Base-by-base conservation (phyloP, 2,888 invertebrate species). In the Leucozona laternaria region DNA sequence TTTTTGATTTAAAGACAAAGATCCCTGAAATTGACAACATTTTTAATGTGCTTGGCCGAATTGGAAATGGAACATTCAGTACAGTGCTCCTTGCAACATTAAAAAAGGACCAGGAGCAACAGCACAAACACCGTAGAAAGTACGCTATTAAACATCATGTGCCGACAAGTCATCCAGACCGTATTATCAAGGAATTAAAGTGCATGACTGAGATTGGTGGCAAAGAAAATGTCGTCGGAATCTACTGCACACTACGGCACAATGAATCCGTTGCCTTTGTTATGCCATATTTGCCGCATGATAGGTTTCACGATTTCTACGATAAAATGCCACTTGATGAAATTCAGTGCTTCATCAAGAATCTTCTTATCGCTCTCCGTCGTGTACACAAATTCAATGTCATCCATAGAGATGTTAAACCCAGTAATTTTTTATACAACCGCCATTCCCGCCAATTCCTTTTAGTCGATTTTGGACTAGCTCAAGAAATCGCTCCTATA, bases 381-480 rank as follows among this genome's bases (percentile, higher is more conserved):
- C 95, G 96, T 89, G 97, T 98, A 78, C 98, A 98, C 93, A 94
- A 95, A 57, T 96, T 96, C 91, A 95, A 96, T 86, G 95, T 98
- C 85, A 97, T 98, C 81, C 98, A 98, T 91, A 94, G 98, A 75
- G 98, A 98, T 91, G 95, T 98, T 53, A 98, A 98, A 92, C 98
- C 98, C 2, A 97, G 96, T 92, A 98, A 98, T 93, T 98, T 98
- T 92, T 94, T 98, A 11, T 97, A 97, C 90, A 96, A 97, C 92
- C 94, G 97, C 15, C 93, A 94, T 34, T 94, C 94, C 81, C 93
- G 93, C 88, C 95, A 96, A 90, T 96, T 95, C 92, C 93, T 97
- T 70, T 92, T 98, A 86, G 97, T 98, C 15, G 98, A 98, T 93
- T 98, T 98, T 93, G 98, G 98, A 0, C 93, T 98, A 87, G 97